A percentile compares a stretch with the other conserved stretches of the same genome.
These are phyloP conservation scores for Neoscelio sp. DNA, from an alignment of 2,888 invertebrate species.

Conservation along the genomic window DNA sequence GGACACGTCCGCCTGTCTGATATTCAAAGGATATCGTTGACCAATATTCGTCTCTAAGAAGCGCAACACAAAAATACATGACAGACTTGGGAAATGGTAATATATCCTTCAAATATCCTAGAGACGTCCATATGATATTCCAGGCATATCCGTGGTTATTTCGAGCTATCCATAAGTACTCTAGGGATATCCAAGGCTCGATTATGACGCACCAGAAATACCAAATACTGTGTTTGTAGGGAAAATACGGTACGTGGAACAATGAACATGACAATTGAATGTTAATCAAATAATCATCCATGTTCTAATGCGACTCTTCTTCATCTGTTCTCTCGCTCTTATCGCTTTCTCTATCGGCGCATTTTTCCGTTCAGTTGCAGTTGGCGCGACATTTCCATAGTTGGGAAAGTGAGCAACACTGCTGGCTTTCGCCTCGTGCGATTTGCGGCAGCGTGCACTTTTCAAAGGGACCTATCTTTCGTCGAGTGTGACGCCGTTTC, in stretches of 20 bases:
- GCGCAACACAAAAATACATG: no score
- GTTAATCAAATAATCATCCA: constrained; percentile 27
- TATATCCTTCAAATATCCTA: no score
- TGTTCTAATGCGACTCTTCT: constrained; percentile 37
- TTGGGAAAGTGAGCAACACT: constrained; percentile 57
- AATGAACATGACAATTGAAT: constrained; percentile 32
- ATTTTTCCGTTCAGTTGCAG: constrained; percentile 37
- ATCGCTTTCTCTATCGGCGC: constrained; percentile 49
- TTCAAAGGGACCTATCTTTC: constrained; percentile 58
- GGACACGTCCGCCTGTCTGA: no score
- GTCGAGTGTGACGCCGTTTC: constrained; percentile 37
- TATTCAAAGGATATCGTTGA: no score
- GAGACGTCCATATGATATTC: no score
- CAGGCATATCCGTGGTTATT: no score
- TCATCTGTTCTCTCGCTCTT: constrained; percentile 21
- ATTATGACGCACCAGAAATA: no score
- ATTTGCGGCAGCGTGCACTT: constrained; percentile 33
- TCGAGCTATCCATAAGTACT: no score
- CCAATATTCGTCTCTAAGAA: no score
- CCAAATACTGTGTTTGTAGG: no score
- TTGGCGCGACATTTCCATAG: constrained; percentile 63
- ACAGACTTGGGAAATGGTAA: no score
- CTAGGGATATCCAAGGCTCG: no score
- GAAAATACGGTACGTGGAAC: not conserved
- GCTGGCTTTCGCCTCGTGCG: constrained; percentile 58